Percentiles rank a stretch among this genome's conserved stretches.
Conservation (phyloP, 2,797 vertebrate genomes). For the Gymnopithys bicolor region DNA sequence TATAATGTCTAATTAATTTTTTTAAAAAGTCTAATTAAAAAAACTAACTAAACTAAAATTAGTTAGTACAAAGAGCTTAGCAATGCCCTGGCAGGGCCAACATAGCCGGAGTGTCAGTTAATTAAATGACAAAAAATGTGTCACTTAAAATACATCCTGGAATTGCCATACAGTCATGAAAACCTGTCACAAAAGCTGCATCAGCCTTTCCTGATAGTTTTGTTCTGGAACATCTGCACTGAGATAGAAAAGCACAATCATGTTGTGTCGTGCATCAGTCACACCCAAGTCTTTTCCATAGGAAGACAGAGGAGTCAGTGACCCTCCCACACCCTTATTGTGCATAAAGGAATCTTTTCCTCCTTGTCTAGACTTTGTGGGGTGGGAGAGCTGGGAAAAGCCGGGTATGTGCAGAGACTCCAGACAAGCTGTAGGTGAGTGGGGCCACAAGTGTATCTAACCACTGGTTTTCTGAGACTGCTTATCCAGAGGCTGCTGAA, state of each 20-base stretch:
- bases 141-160: background rate
- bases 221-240: background rate
- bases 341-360: background rate
- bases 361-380: background rate
- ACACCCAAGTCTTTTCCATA: background rate
- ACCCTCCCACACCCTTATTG: background rate
- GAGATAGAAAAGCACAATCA: background rate
- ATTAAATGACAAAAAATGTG: background rate
- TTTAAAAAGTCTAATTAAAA: background rate
- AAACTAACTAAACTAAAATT: background rate
- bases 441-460: too few species aligned
- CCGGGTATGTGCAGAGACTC: background rate
- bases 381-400: background rate
- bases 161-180: background rate
- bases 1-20: background rate
- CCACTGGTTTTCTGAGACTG: background rate
- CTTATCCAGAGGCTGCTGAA: background rate
- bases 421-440: accelerated
- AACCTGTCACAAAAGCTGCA: background rate
- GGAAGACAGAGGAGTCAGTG: background rate
- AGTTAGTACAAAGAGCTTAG: background rate
- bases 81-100: background rate
- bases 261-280: background rate
- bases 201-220: background rate
- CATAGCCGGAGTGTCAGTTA: background rate